phyloP scores from a whole-genome alignment of 2,113 vertebrate species.

The Hypanus sabinus region DNA sequence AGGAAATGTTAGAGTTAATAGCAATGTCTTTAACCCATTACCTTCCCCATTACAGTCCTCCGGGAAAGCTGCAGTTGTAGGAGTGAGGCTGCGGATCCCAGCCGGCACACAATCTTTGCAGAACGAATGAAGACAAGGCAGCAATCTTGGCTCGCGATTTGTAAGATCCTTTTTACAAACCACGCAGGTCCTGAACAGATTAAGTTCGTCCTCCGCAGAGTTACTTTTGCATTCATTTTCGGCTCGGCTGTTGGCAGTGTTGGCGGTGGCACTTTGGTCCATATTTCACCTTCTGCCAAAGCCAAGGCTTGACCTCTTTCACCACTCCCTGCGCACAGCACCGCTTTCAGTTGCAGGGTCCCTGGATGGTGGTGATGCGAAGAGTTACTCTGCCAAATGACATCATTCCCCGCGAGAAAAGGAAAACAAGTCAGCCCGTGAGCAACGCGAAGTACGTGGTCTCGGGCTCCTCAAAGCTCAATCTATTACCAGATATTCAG shows the following conservation, averaged over 20 bases:
- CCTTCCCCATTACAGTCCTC: conserved; percentile 46
- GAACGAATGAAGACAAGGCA: conserved; percentile 28
- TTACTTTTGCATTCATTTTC: neutral
- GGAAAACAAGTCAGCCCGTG: neutral
- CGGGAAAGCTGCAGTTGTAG: conserved; percentile 39
- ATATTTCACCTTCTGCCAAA: conserved; percentile 11
- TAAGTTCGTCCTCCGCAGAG: neutral
- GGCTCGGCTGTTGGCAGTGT: too few species aligned
- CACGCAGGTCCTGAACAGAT: conserved; percentile 32
- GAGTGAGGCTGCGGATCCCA: conserved; percentile 49
- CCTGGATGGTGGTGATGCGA: neutral
- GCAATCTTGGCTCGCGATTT: conserved; percentile 36
- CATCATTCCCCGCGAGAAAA: conserved; percentile 12
- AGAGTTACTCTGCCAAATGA: neutral
- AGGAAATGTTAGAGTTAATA: conserved; percentile 10
- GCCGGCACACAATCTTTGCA: neutral
- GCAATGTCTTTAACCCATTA: conserved; percentile 40
- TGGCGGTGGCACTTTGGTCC: neutral
- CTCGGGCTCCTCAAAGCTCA: neutral
- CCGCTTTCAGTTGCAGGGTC: neutral
- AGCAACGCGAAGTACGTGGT: neutral
- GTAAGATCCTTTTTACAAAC: conserved; percentile 32
- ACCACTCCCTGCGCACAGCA: neutral
- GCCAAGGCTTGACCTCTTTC: neutral
- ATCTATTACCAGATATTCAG: neutral